Conservation (phyloP, 2,797 vertebrate genomes). For the Phyllotis vaccarum region DNA sequence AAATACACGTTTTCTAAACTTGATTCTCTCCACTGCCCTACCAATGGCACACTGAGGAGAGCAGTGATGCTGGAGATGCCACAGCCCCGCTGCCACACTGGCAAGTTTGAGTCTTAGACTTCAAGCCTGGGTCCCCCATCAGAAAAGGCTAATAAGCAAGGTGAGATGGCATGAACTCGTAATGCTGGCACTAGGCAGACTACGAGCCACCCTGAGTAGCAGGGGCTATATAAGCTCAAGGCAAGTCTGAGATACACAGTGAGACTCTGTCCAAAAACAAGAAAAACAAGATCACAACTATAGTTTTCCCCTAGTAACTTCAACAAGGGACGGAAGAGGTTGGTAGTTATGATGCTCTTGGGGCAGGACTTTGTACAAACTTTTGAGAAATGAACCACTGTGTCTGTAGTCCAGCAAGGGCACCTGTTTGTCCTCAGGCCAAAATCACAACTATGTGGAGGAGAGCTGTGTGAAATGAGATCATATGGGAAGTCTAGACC, state of each 20-base stretch:
- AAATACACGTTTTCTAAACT: neutral
- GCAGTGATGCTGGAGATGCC: neutral
- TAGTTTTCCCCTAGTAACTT: neutral
- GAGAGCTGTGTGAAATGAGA: slow-evolving; percentile 39
- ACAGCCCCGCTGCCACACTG: neutral
- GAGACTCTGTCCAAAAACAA: neutral
- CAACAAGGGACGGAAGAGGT: neutral
- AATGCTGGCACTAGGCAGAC: neutral
- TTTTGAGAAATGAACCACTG: neutral
- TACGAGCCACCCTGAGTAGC: neutral
- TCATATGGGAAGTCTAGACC: slow-evolving; percentile 10
- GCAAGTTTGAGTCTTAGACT: neutral
- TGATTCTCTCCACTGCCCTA: neutral
- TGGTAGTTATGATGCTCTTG: neutral
- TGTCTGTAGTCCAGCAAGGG: neutral
- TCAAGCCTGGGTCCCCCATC: neutral
- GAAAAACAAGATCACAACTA: neutral
- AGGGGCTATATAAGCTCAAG: neutral
- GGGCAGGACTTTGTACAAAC: neutral
- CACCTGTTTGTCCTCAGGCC: neutral
- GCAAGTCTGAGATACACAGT: neutral
- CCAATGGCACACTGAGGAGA: neutral
- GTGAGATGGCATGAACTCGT: neutral
- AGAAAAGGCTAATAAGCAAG: neutral
- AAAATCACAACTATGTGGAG: slow-evolving; percentile 19